These are phyloP conservation scores for Dinothrombium tinctorium DNA, from an alignment of 1,140 invertebrate species.

Conservation along the genomic window DNA sequence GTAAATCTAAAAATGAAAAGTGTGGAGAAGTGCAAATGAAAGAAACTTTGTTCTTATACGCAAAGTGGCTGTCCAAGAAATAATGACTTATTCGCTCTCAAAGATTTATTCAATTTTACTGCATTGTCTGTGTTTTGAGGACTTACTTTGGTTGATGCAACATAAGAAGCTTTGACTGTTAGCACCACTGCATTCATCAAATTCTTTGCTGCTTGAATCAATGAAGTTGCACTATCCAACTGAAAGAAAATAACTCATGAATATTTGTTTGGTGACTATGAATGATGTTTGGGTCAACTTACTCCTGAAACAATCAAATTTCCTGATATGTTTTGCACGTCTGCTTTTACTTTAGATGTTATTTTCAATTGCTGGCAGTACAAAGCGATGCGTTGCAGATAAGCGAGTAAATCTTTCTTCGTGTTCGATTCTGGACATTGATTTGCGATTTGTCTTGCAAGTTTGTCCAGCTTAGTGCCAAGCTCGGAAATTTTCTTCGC, in stretches of 20 bases:
- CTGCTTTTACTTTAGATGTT: conserved; percentile 96
- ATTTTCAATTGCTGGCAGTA: conserved; percentile 99
- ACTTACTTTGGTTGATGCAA: conserved; percentile 70
- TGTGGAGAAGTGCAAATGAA: too few relatives aligned
- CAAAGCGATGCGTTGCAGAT: conserved; percentile 80
- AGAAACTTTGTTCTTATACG: too few relatives aligned
- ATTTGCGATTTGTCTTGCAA: conserved; percentile 88
- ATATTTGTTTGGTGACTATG: not conserved
- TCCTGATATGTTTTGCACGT: conserved; percentile 94
- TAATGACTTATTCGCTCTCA: too few relatives aligned
- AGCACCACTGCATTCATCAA: conserved; percentile 97
- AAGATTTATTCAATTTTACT: not conserved
- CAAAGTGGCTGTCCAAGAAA: too few relatives aligned
- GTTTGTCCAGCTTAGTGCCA: conserved; percentile 83
- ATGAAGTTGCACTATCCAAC: conserved; percentile 93
- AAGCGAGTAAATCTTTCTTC: conserved; percentile 87
- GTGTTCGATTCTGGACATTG: conserved; percentile 90
- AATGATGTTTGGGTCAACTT: conserved; percentile 18
- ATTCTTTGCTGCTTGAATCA: conserved; percentile 97
- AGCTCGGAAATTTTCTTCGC: conserved; percentile 98
- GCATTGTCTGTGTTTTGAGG: not conserved
- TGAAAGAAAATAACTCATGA: conserved; percentile 21
- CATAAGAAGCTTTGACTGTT: conserved; percentile 92
- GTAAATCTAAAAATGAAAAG: too few relatives aligned
- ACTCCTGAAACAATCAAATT: conserved; percentile 90